A percentile compares a stretch with the other conserved stretches of the same genome.
phyloP scores from a whole-genome alignment of 2,888 invertebrate species.

The Homarus gammarus region DNA sequence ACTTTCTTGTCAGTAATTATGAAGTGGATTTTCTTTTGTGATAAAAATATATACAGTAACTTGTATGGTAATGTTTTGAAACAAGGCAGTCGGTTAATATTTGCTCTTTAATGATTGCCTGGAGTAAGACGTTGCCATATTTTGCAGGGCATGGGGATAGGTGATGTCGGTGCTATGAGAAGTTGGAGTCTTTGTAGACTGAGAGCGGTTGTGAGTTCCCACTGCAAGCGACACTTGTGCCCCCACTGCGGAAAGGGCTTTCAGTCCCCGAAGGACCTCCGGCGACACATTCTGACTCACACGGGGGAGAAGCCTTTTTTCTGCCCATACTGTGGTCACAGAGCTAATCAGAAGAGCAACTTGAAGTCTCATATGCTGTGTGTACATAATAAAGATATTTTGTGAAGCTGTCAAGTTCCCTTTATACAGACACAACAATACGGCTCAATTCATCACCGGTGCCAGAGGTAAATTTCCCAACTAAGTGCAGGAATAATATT shows the following conservation, averaged over 20 bases:
- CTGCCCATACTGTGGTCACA: constrained; percentile 71
- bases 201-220: constrained; percentile 66
- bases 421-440: constrained; percentile 23
- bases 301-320: constrained; percentile 74
- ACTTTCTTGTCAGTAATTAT: background rate
- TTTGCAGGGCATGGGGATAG: constrained; percentile 71
- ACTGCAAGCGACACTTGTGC: constrained; percentile 67
- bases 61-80: constrained; percentile 33
- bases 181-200: constrained; percentile 67
- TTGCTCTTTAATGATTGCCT: constrained; percentile 39
- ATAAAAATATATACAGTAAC: constrained; percentile 13
- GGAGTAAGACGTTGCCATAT: constrained; percentile 70
- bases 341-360: constrained; percentile 74
- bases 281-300: constrained; percentile 73
- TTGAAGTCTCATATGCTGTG: constrained; percentile 71
- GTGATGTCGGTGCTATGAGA: constrained; percentile 71
- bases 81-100: constrained; percentile 44
- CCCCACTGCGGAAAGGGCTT: constrained; percentile 70
- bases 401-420: constrained; percentile 38
- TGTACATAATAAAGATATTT: constrained; percentile 56
- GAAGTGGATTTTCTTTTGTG: constrained; percentile 8
- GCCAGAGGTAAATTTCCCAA: constrained; percentile 40
- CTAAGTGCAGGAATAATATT: constrained; percentile 32
- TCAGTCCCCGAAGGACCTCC: constrained; percentile 74
- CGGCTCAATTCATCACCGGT: constrained; percentile 37